Conservation (phyloP, 1,140 invertebrate genomes). For the Drosophila ananassae region DNA sequence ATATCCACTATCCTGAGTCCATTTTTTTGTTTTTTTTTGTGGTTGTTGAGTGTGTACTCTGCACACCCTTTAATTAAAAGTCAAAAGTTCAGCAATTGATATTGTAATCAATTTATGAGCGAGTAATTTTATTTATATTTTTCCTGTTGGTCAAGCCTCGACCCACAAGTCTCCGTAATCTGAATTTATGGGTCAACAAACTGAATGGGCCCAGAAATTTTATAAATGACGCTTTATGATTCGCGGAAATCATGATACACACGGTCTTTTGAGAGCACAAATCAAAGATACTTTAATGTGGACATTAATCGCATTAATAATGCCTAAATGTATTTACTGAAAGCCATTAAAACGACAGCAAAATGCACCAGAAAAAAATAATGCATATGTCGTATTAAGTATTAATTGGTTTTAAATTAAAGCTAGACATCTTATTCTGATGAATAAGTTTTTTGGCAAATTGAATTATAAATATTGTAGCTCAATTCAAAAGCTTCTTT, state of each 20-base stretch:
- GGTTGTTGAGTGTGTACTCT: constrained; percentile 6
- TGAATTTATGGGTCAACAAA: constrained; percentile 45
- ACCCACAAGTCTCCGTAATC: constrained; percentile 10
- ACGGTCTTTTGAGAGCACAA: constrained; percentile 13
- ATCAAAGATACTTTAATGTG: constrained; percentile 36
- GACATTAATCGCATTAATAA: constrained; percentile 38
- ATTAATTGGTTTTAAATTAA: too few species aligned
- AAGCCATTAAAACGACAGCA: not conserved
- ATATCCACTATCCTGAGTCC: not conserved
- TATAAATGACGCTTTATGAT: constrained; percentile 11
- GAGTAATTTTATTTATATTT: constrained; percentile 38
- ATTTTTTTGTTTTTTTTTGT: constrained; percentile 7
- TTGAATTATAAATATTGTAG: too few species aligned
- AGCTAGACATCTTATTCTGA: too few species aligned
- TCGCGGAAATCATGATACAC: constrained; percentile 7
- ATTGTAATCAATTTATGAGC: constrained; percentile 71
- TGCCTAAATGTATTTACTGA: not conserved
- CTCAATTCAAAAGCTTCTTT: not conserved
- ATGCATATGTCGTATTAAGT: not conserved
- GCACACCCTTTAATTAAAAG: constrained; percentile 71
- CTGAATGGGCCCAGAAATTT: not conserved
- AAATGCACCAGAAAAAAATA: constrained; percentile 1
- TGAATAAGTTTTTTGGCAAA: too few species aligned
- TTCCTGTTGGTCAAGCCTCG: constrained; percentile 11
- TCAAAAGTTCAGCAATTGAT: constrained; percentile 76